Conservation (phyloP, 1,140 invertebrate species). For the Anastatus disparis region DNA sequence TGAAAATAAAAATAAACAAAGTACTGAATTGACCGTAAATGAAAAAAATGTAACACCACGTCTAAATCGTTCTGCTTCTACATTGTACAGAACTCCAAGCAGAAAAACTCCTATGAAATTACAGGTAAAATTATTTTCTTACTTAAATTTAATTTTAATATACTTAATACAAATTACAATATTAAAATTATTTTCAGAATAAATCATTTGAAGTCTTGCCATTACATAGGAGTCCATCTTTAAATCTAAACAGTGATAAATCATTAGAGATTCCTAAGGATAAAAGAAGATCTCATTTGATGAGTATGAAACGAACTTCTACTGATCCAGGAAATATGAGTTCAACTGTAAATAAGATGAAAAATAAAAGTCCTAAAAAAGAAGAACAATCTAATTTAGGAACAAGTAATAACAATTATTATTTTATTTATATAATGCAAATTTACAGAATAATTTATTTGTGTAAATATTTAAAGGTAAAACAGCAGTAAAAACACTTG, state of each 20-base stretch:
- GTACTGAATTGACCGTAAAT: background rate
- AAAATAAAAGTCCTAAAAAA: background rate
- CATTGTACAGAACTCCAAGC: constrained; percentile 35
- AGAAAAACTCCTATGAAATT: constrained; percentile 40
- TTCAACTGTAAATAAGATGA: background rate
- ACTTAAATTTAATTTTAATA: constrained; percentile 1
- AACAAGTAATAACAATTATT: constrained; percentile 16
- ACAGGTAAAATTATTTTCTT: constrained; percentile 42
- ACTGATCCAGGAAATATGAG: constrained; percentile 44
- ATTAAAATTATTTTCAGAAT: constrained; percentile 22
- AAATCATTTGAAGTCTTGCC: constrained; percentile 23
- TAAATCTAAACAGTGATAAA: constrained; percentile 25
- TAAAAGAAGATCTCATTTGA: constrained; percentile 43
- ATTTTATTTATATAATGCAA: background rate
- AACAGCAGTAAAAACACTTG: no score
- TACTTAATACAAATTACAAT: background rate
- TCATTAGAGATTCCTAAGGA: constrained; percentile 25
- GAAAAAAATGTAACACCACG: constrained; percentile 2
- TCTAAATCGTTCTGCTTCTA: background rate
- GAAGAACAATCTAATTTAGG: background rate
- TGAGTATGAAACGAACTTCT: constrained; percentile 47
- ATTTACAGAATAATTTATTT: background rate
- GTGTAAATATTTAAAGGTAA: background rate
- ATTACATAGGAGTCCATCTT: constrained; percentile 42
- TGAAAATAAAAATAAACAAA: constrained; percentile 18